phyloP scores from a whole-genome alignment of 2,797 vertebrate species.

The Octomys mimax region DNA sequence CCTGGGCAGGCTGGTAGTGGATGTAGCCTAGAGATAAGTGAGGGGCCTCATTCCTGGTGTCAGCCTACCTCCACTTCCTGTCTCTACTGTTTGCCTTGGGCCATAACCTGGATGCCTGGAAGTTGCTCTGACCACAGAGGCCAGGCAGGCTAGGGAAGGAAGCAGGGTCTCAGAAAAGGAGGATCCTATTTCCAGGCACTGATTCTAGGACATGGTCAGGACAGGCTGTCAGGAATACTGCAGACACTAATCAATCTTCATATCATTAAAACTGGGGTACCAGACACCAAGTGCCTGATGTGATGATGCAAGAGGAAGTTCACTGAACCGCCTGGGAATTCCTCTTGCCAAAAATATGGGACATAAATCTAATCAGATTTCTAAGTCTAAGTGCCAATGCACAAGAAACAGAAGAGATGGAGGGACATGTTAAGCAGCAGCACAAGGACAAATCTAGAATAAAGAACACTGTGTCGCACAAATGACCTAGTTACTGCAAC shows the following conservation, averaged over 20 bases:
- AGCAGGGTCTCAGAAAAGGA: not conserved
- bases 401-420: not conserved
- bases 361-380: conserved; percentile 64
- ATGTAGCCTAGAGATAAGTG: conserved; percentile 93
- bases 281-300: not conserved
- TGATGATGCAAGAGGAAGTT: not conserved
- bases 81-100: not conserved
- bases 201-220: not conserved
- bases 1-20: conserved; percentile 98
- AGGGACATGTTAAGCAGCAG: not conserved
- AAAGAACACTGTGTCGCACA: not conserved
- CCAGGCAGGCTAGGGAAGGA: not conserved
- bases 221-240: conserved; percentile 1
- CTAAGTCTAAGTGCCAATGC: conserved; percentile 52
- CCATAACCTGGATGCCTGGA: not conserved
- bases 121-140: not conserved
- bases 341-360: conserved; percentile 58
- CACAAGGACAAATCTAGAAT: conserved; percentile 36
- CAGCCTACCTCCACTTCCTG: not conserved
- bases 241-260: not conserved
- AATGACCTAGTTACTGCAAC: conserved; percentile 36
- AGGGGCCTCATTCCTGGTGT: not conserved
- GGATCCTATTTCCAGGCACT: not conserved
- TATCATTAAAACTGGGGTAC: not conserved
- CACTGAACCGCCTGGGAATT: conserved; percentile 47